These are phyloP conservation scores for Eupithecia subfuscata DNA, from an alignment of 2,888 invertebrate genomes.

Conservation along the genomic window DNA sequence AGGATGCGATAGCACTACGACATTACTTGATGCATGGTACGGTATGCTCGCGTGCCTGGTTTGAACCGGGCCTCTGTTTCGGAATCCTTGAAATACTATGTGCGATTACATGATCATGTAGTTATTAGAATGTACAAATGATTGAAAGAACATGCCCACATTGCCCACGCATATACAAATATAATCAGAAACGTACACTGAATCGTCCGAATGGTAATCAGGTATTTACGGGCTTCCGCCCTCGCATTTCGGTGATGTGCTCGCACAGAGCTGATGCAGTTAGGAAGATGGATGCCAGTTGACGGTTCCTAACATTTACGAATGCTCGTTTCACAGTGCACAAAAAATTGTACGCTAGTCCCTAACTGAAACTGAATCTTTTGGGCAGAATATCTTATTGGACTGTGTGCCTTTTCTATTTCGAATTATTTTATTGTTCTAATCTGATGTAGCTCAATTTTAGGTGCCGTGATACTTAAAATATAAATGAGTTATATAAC, in stretches of 20 bases:
- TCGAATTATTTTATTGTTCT: neutral
- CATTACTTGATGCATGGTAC: slow-evolving; percentile 27
- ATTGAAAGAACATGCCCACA: neutral
- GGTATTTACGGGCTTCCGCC: neutral
- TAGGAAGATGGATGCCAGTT: slow-evolving; percentile 13
- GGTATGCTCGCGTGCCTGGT: slow-evolving; percentile 1
- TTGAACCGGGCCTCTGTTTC: neutral
- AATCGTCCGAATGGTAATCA: neutral
- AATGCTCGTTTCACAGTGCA: neutral
- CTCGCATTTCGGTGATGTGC: neutral
- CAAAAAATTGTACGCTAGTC: neutral
- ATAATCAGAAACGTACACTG: neutral
- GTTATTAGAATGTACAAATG: neutral
- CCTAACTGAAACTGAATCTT: neutral
- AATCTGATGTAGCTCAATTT: neutral
- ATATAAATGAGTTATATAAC: neutral
- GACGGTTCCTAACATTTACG: slow-evolving; percentile 14
- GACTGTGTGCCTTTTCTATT: neutral
- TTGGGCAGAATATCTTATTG: neutral
- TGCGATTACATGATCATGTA: neutral
- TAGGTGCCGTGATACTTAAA: neutral
- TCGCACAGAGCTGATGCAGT: slow-evolving; percentile 11
- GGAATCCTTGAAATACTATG: neutral
- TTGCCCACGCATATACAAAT: neutral
- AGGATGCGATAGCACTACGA: slow-evolving; percentile 41